Evolutionary conservation across 2,797 vertebrate species (phyloP).

Genomic region (Australoheros facetus): DNA sequence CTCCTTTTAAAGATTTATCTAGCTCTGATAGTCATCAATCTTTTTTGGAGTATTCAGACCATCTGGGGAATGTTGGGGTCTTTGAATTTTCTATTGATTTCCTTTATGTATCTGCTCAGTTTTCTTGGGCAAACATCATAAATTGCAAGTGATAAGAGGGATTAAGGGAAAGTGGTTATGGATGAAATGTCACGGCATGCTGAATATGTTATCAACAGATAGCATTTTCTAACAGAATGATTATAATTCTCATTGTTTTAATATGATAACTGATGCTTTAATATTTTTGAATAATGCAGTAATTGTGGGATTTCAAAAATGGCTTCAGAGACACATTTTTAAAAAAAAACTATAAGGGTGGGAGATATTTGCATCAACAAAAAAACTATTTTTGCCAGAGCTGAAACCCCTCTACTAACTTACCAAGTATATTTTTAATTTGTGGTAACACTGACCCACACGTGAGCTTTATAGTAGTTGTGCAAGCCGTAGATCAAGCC

Average conservation of each 20-base stretch:
- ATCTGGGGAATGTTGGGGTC: conserved; percentile 7
- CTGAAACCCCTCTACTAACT: conserved; percentile 1
- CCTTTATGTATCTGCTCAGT: conserved; percentile 44
- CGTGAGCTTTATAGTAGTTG: conserved; percentile 36
- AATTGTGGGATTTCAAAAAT: neutral
- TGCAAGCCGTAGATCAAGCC: conserved; percentile 32
- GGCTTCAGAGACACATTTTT: neutral
- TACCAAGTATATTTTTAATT: conserved; percentile 1
- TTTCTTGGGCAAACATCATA: conserved; percentile 41
- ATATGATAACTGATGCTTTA: conserved; percentile 6
- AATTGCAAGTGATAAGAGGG: conserved; percentile 41
- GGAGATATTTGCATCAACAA: conserved; percentile 24
- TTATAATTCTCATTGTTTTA: neutral
- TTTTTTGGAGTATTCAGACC: conserved; percentile 26
- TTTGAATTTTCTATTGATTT: conserved; percentile 66
- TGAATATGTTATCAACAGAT: conserved; percentile 24
- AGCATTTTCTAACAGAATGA: neutral
- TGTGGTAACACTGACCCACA: conserved; percentile 27
- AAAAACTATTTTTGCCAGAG: conserved; percentile 3
- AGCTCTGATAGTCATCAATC: conserved; percentile 23
- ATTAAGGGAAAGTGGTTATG: conserved; percentile 44
- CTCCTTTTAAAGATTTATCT: conserved; percentile 13
- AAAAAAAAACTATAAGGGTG: neutral
- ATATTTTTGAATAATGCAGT: neutral
- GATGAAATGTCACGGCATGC: conserved; percentile 34